A percentile compares a stretch with the other conserved stretches of the same genome.
phyloP scores from a whole-genome alignment of 2,797 vertebrate genomes.

The Melanotaenia pygmaea region DNA sequence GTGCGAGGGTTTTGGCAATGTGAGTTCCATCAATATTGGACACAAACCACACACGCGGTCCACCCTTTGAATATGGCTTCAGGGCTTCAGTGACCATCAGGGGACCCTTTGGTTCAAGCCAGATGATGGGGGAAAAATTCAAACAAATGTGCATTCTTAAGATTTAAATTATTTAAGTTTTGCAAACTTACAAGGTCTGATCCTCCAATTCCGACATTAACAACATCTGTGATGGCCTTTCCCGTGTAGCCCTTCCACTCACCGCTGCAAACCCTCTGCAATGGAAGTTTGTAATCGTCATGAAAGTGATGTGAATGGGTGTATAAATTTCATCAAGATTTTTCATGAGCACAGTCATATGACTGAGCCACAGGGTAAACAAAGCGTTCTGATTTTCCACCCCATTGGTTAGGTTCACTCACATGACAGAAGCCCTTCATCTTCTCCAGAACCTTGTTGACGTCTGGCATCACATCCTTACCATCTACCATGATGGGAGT shows the following conservation, averaged over 20 bases:
- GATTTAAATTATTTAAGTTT: background rate
- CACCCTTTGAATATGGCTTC: slow-evolving; percentile 92
- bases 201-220: slow-evolving; percentile 96
- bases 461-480: slow-evolving; percentile 94
- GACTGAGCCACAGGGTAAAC: background rate
- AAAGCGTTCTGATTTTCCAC: background rate
- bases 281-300: background rate
- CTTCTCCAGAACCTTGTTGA: slow-evolving; percentile 95
- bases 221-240: slow-evolving; percentile 94
- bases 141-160: background rate
- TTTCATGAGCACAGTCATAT: background rate
- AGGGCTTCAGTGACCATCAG: slow-evolving; percentile 98
- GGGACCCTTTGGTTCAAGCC: slow-evolving; percentile 85
- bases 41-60: slow-evolving; percentile 95
- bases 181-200: slow-evolving; percentile 90
- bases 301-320: background rate
- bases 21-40: slow-evolving; percentile 98
- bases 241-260: slow-evolving; percentile 97
- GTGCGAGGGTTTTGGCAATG: slow-evolving; percentile 92
- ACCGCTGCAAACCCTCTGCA: slow-evolving; percentile 91
- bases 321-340: background rate
- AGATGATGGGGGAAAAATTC: background rate
- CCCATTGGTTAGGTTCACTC: slow-evolving; percentile 44
- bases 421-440: slow-evolving; percentile 97
- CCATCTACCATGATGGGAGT: slow-evolving; percentile 87